phyloP scores from a whole-genome alignment of 1,140 invertebrate species.

The Brachionus plicatilis region DNA sequence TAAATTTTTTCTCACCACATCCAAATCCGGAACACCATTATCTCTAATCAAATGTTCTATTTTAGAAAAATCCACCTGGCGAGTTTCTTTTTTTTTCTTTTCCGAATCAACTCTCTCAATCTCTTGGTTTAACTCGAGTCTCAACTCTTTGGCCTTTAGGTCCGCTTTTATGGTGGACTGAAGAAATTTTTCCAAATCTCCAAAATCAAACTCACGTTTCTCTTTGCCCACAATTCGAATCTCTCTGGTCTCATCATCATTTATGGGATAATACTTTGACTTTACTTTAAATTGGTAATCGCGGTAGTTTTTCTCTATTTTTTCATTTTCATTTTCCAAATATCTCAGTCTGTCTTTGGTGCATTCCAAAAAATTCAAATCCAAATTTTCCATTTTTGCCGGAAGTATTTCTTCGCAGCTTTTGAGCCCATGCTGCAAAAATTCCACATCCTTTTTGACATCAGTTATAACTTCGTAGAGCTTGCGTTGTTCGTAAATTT shows the following conservation, averaged over 20 bases:
- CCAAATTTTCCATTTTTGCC: background rate
- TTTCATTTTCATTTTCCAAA: slow-evolving; percentile 31
- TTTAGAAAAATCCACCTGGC: background rate
- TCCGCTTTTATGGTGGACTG: background rate
- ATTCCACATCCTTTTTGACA: slow-evolving; percentile 19
- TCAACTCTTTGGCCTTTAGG: background rate
- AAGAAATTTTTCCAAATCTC: slow-evolving; percentile 27
- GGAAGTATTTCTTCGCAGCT: background rate
- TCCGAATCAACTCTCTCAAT: background rate
- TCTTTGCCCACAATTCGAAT: slow-evolving; percentile 10
- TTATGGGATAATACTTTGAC: slow-evolving; percentile 34
- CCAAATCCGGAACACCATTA: background rate
- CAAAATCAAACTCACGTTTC: background rate
- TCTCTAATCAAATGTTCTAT: slow-evolving; percentile 3
- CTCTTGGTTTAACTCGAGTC: background rate
- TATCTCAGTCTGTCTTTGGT: slow-evolving; percentile 23
- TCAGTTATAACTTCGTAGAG: slow-evolving; percentile 2
- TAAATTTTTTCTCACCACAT: background rate
- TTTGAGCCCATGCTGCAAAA: slow-evolving; percentile 12
- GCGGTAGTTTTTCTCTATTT: slow-evolving; percentile 2
- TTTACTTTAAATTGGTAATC: slow-evolving; percentile 10
- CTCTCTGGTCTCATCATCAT: slow-evolving; percentile 9
- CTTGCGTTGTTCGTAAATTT: slow-evolving; percentile 3
- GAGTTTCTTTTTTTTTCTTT: background rate
- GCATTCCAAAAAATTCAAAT: background rate